Evolutionary conservation across 2,797 vertebrate genomes (phyloP), one percentile per base, ranked within the genome.

Genomic region (Emys orbicularis): DNA sequence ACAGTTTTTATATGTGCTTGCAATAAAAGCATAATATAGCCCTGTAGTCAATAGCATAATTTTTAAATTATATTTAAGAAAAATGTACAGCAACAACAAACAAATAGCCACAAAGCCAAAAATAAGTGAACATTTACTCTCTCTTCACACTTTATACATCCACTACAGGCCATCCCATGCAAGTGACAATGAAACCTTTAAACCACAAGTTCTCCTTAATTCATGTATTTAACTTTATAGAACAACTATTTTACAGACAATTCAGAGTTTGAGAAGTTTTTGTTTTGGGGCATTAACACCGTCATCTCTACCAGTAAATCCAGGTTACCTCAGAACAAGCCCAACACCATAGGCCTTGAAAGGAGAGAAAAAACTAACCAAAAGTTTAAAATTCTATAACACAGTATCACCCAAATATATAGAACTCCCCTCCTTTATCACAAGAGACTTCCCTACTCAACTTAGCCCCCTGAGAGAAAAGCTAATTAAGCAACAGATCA

Each of bases 1-100:
- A 61, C 56, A 92, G 59, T 52, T 13, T 11, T 49, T 72, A 41
- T 44, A 8, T 27, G 18, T 59, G 37, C 16, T 25, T 65, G 79
- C 85, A 83, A 81, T 37, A 89, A 12, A 56, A 93, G 15, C 49
- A 87, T 81, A 72, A 41, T 37, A 68, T 21, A 68, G n/a, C 21
- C 12, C n/a, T 23, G n/a, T 10, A 41, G 18, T 94, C 85, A 86
- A 56, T 41, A 88, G 54, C 52, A 16, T 86, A 94, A 84, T 37
- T 94, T 89, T 41, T 84, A 93, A 84, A 83, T 83, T 65, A 4
- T 31, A 56, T 79, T 65, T 84, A 31, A 87, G 50, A 90, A 94
- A 87, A 76, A 2, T 49, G 85, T 87, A n/a, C 34, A 47, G 47
- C 31, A 88, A 89, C 44, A 93, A 89, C 37, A 92, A 88, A 37